Evolutionary conservation across 2,888 invertebrate genomes (phyloP).

Genomic region (Liopterus haemorrhoidalis): DNA sequence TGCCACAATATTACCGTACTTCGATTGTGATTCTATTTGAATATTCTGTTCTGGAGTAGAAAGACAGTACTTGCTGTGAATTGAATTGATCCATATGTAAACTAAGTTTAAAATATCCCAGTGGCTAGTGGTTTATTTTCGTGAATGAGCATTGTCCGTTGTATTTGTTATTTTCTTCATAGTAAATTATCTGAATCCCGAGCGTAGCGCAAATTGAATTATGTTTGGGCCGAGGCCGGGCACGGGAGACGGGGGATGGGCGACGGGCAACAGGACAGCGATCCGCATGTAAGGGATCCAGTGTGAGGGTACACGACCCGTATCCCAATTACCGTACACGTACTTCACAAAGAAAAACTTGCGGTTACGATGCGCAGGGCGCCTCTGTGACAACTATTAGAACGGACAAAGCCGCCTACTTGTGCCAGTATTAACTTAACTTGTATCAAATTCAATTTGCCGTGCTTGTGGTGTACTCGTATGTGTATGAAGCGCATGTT

Average conservation of each 20-base stretch:
- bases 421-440: slow-evolving; percentile 19
- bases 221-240: slow-evolving; percentile 13
- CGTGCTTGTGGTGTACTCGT: slow-evolving; percentile 11
- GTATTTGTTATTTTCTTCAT: no score
- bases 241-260: slow-evolving; percentile 1
- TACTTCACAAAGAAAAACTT: slow-evolving; percentile 15
- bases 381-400: slow-evolving; percentile 11
- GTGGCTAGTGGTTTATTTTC: no score
- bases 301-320: not conserved
- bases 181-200: slow-evolving; percentile 22
- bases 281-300: slow-evolving; percentile 4
- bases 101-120: no score
- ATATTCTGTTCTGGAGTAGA: no score
- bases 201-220: slow-evolving; percentile 19
- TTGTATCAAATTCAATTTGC: slow-evolving; percentile 23
- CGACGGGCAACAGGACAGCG: not conserved
- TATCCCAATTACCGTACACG: slow-evolving; percentile 13
- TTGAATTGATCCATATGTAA: no score
- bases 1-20: no score
- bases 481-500: no score
- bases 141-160: no score
- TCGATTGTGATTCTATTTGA: no score
- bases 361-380: slow-evolving; percentile 7
- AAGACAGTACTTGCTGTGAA: no score
- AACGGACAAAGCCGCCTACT: slow-evolving; percentile 17